Percentiles rank a stretch among this genome's conserved stretches.
Evolutionary conservation across 1,140 invertebrate genomes (phyloP).

Genomic region (Ceratina calcarata): DNA sequence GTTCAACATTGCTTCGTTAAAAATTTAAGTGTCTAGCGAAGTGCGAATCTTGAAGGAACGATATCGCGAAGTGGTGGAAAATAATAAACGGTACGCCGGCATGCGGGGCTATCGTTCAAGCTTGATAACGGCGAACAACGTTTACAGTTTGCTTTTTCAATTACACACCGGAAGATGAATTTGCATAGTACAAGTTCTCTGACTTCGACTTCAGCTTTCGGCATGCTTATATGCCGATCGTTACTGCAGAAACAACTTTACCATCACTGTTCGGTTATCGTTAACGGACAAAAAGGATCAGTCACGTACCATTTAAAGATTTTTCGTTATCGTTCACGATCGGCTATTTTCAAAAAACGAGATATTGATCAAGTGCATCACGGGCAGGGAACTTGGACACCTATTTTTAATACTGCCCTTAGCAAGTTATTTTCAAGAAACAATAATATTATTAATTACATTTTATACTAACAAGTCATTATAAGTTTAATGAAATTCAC

Average conservation of each 20-base stretch:
- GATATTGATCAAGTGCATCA: background rate
- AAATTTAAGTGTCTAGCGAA: background rate
- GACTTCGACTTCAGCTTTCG: constrained; percentile 52
- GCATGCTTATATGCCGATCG: constrained; percentile 44
- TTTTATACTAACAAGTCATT: too few species aligned
- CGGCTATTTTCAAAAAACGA: background rate
- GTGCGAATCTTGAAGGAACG: constrained; percentile 1
- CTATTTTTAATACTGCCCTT: too few species aligned
- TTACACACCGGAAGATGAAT: constrained; percentile 55
- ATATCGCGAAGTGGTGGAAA: constrained; percentile 22
- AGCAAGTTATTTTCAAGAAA: too few species aligned
- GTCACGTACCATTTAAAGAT: background rate
- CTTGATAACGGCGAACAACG: constrained; percentile 34
- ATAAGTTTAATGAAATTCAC: too few species aligned
- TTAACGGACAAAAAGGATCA: constrained; percentile 1
- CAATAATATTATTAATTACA: too few species aligned
- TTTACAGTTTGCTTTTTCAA: constrained; percentile 58
- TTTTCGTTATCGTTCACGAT: background rate
- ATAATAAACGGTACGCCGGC: constrained; percentile 27
- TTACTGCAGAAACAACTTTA: constrained; percentile 51
- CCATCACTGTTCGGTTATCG: constrained; percentile 40
- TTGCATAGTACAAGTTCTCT: constrained; percentile 61
- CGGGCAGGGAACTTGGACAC: too few species aligned
- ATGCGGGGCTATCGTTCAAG: constrained; percentile 34
- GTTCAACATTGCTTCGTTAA: too few species aligned